Percentiles rank a stretch among this genome's conserved stretches.
phyloP scores from a whole-genome alignment of 2,113 vertebrate species.

The Ailurus styani region DNA sequence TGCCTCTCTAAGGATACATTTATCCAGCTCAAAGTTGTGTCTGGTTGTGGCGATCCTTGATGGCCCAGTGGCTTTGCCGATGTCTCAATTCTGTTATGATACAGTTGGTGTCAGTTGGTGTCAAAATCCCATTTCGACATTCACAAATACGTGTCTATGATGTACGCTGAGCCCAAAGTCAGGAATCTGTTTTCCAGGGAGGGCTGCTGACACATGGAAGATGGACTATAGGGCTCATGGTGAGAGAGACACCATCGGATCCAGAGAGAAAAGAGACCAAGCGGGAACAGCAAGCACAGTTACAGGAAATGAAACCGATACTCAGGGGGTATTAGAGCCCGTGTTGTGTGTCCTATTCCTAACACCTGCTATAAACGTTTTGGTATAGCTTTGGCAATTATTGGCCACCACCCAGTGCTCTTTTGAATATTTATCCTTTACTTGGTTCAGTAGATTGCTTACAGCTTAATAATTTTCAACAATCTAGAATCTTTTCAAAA shows the following conservation, averaged over 20 bases:
- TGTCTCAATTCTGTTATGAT: neutral
- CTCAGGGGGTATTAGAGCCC: no score
- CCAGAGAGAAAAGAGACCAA: neutral
- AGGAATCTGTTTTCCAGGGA: conserved; percentile 30
- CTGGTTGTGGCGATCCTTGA: neutral
- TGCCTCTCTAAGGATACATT: rapidly evolving
- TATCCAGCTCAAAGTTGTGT: neutral
- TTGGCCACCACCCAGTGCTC: neutral
- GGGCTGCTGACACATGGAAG: neutral
- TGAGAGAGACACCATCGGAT: neutral
- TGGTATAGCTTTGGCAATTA: rapidly evolving
- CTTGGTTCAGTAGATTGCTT: neutral
- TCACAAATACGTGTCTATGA: neutral
- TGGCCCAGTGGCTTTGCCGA: neutral
- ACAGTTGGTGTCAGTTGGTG: neutral
- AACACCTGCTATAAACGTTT: neutral
- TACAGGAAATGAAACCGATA: neutral
- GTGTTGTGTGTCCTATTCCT: rapidly evolving
- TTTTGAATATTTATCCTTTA: neutral
- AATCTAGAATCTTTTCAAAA: neutral
- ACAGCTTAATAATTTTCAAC: neutral
- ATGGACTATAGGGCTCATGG: neutral
- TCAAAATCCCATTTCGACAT: neutral
- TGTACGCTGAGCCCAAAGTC: neutral
- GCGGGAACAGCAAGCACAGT: neutral